Evolutionary conservation across 1,140 invertebrate species (phyloP).

Genomic region (Megalopta genalis): DNA sequence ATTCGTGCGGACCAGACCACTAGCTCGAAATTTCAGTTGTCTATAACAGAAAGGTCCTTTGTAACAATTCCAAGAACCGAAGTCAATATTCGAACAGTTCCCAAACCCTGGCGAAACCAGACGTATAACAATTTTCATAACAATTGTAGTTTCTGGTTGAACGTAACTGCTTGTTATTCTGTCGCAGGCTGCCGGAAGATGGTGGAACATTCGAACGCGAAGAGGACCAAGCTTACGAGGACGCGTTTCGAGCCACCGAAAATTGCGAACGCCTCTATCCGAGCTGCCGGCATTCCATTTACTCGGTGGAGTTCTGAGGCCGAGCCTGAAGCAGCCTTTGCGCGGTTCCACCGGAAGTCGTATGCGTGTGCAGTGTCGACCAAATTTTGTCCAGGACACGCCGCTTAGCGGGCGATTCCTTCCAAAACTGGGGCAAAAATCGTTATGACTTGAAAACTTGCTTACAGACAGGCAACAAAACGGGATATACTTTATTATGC

Average conservation of each 20-base stretch:
- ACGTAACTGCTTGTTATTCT: constrained; percentile 28
- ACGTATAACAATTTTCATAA: too few species aligned
- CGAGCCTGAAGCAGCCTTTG: background rate
- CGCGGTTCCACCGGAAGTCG: background rate
- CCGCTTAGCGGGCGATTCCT: background rate
- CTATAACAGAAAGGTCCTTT: too few species aligned
- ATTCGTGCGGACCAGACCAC: too few species aligned
- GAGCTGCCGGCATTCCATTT: constrained; percentile 78
- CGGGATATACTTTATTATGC: too few species aligned
- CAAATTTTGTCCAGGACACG: constrained; percentile 27
- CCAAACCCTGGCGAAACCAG: too few species aligned
- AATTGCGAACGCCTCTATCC: constrained; percentile 79
- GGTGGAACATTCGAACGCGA: constrained; percentile 80
- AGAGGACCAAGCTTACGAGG: constrained; percentile 84
- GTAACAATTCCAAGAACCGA: too few species aligned
- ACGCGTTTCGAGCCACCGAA: constrained; percentile 80
- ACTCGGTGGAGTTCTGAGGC: constrained; percentile 71
- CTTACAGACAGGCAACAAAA: too few species aligned
- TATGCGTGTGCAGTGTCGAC: constrained; percentile 37
- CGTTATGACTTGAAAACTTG: too few species aligned
- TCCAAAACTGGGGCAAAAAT: too few species aligned
- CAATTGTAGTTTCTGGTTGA: too few species aligned
- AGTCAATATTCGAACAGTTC: too few species aligned
- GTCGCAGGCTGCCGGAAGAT: constrained; percentile 72
- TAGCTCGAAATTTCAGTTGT: too few species aligned